Percentiles rank a stretch among this genome's conserved stretches.
Evolutionary conservation across 2,113 vertebrate genomes (phyloP).

Genomic region (Ceuthmochares aereus): DNA sequence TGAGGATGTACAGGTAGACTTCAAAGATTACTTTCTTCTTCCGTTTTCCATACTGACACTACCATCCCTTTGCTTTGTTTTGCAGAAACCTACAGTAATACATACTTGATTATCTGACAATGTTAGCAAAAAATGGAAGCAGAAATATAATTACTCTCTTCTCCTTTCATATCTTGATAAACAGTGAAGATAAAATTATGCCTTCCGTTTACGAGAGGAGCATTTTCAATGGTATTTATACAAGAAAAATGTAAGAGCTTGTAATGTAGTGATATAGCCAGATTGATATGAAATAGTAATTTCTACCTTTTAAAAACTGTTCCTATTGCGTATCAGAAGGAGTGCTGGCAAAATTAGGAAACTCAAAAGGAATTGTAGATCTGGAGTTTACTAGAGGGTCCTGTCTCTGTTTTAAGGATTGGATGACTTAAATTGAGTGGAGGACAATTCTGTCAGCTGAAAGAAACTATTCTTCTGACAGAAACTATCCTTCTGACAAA

Average conservation of each 20-base stretch:
- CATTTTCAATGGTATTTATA: not conserved
- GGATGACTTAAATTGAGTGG: not conserved
- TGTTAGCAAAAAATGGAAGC: slow-evolving; percentile 19
- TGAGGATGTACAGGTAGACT: slow-evolving; percentile 54
- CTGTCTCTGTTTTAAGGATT: not conserved
- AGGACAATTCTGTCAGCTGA: not conserved
- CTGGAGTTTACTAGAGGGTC: not conserved
- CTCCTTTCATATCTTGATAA: slow-evolving; percentile 14
- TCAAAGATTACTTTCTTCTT: slow-evolving; percentile 72
- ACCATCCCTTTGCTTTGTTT: slow-evolving; percentile 47
- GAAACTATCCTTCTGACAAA: not conserved
- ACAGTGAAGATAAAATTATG: not conserved
- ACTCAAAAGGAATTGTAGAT: not conserved
- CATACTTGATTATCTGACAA: slow-evolving; percentile 34
- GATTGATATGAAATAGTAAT: not conserved
- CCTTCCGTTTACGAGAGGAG: not conserved
- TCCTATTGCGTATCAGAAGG: not conserved
- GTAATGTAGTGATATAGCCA: not conserved
- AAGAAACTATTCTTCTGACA: not conserved
- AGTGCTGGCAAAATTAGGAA: not conserved
- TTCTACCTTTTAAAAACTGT: not conserved
- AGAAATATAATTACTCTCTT: slow-evolving; percentile 20
- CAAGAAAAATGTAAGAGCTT: not conserved
- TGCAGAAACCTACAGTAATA: slow-evolving; percentile 41
- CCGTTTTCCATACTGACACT: slow-evolving; percentile 11